phyloP scores from a whole-genome alignment of 2,113 vertebrate genomes.

The Eulemur rufifrons region DNA sequence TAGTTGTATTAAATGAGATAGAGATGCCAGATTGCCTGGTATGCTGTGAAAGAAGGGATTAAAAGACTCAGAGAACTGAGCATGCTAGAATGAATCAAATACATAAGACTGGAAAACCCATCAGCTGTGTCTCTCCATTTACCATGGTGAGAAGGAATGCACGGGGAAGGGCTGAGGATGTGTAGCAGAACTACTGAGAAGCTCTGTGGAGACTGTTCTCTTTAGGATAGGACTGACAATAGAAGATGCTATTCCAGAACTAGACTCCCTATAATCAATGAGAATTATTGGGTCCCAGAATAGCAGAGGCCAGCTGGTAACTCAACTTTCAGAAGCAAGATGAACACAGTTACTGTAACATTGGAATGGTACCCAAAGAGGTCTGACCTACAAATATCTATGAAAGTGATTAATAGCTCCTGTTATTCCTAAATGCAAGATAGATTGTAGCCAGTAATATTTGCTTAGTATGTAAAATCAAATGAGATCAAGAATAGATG shows the following conservation, averaged over 20 bases:
- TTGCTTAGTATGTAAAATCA: not conserved
- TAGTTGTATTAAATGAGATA: not conserved
- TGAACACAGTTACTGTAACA: not conserved
- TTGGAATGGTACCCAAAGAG: not conserved
- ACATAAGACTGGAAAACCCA: not conserved
- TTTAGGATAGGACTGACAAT: not conserved
- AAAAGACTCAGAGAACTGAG: not conserved
- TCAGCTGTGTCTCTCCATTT: not conserved
- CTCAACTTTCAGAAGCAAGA: not conserved
- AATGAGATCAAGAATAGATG: not conserved
- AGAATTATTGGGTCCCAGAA: not conserved
- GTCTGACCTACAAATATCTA: not conserved
- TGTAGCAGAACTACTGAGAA: not conserved
- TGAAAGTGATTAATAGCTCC: not conserved
- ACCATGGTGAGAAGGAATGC: not conserved
- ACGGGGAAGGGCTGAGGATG: not conserved
- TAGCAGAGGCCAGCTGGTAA: not conserved
- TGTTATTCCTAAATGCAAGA: not conserved
- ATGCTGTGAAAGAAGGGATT: not conserved
- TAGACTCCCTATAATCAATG: not conserved
- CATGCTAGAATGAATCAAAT: not conserved
- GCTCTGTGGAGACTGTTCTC: not conserved
- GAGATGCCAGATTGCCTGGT: not conserved
- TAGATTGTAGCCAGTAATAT: not conserved
- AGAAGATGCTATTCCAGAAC: not conserved